phyloP scores from a whole-genome alignment of 2,113 vertebrate species.

The Chelonoidis abingdonii region DNA sequence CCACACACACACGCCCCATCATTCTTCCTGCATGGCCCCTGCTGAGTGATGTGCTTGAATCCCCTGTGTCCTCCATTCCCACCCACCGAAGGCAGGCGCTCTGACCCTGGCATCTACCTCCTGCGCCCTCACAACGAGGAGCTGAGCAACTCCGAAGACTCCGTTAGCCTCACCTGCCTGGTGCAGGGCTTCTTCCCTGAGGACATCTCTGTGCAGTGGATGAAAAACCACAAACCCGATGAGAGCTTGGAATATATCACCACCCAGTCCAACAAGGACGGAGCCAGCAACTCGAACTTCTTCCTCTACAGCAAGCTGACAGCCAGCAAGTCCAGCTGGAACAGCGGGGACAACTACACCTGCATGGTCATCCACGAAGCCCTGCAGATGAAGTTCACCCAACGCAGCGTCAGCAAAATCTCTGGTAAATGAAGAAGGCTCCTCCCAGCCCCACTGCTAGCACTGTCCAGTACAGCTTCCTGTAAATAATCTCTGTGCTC shows the following conservation, averaged over 20 bases:
- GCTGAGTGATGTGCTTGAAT: neutral
- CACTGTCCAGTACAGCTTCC: neutral
- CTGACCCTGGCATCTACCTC: neutral
- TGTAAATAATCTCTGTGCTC: neutral
- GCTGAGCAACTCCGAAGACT: accelerated
- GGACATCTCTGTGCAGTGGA: slow-evolving; percentile 52
- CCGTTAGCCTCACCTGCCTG: slow-evolving; percentile 49
- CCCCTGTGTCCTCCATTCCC: neutral
- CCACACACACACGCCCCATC: neutral
- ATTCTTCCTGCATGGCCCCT: neutral
- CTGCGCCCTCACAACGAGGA: neutral
- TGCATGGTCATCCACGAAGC: slow-evolving; percentile 58
- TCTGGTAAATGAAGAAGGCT: slow-evolving; percentile 56
- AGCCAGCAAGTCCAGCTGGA: slow-evolving; percentile 15
- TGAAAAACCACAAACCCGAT: accelerated
- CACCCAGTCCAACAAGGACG: neutral
- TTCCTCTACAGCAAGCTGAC: slow-evolving; percentile 52
- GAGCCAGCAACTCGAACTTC: neutral
- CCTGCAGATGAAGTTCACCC: neutral
- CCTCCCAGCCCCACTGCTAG: neutral
- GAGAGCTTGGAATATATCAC: neutral
- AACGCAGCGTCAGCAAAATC: neutral
- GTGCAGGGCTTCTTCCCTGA: slow-evolving; percentile 48
- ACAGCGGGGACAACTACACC: neutral
- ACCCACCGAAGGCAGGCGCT: neutral